These are phyloP conservation scores for Chelon labrosus DNA, from an alignment of 2,797 vertebrate species.

Conservation along the genomic window DNA sequence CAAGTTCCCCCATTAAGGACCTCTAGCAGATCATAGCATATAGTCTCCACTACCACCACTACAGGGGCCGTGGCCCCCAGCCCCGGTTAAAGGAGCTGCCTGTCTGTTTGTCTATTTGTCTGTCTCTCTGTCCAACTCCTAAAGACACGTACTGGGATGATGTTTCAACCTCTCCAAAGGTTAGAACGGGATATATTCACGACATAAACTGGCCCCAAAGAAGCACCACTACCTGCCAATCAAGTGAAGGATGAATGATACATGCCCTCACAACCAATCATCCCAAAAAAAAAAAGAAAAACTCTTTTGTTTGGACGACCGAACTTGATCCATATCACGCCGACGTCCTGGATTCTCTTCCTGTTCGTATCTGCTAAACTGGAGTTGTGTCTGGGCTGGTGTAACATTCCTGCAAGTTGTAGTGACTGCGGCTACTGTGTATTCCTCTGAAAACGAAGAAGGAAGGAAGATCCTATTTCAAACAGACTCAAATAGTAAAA, in stretches of 20 bases:
- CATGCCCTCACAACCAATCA: slow-evolving; percentile 66
- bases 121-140: slow-evolving; percentile 70
- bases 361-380: slow-evolving; percentile 80
- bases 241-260: slow-evolving; percentile 83
- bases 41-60: slow-evolving; percentile 68
- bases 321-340: slow-evolving; percentile 75
- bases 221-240: slow-evolving; percentile 78
- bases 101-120: slow-evolving; percentile 66
- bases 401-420: slow-evolving; percentile 85
- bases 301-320: slow-evolving; percentile 71
- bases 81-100: slow-evolving; percentile 65
- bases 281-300: slow-evolving; percentile 39
- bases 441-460: slow-evolving; percentile 77
- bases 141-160: slow-evolving; percentile 63
- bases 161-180: slow-evolving; percentile 55
- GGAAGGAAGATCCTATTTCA: slow-evolving; percentile 73
- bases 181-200: slow-evolving; percentile 61
- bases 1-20: slow-evolving; percentile 71
- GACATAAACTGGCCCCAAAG: slow-evolving; percentile 65
- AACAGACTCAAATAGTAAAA: slow-evolving; percentile 64
- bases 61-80: slow-evolving; percentile 33
- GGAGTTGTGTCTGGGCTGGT: slow-evolving; percentile 76
- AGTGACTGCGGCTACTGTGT: slow-evolving; percentile 82
- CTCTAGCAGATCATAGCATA: slow-evolving; percentile 76
- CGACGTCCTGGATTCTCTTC: slow-evolving; percentile 75